phyloP scores from a whole-genome alignment of 2,888 invertebrate genomes.

The Sminthurinus aureus region DNA sequence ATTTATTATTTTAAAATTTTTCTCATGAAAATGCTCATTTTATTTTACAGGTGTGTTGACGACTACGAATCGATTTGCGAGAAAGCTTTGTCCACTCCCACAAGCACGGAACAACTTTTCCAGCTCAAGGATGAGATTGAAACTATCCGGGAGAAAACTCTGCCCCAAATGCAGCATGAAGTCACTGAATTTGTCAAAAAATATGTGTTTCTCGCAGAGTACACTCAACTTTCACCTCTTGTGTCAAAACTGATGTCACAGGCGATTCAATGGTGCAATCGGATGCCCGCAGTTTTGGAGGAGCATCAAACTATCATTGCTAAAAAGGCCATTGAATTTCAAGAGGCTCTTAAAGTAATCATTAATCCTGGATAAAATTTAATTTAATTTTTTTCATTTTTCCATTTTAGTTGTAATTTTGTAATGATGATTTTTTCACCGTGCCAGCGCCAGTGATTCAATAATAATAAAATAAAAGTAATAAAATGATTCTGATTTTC shows the following conservation, averaged over 20 bases:
- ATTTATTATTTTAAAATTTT: slow-evolving; percentile 12
- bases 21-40: slow-evolving; percentile 54
- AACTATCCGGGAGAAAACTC: slow-evolving; percentile 74
- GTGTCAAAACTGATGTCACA: slow-evolving; percentile 90
- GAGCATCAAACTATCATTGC: slow-evolving; percentile 82
- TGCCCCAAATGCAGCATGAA: slow-evolving; percentile 78
- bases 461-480: slow-evolving; percentile 1
- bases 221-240: slow-evolving; percentile 77
- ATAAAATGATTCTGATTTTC: slow-evolving; percentile 10
- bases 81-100: slow-evolving; percentile 79
- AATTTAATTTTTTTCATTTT: too few relatives aligned
- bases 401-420: too few relatives aligned
- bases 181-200: slow-evolving; percentile 67
- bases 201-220: slow-evolving; percentile 86
- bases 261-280: slow-evolving; percentile 86
- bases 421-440: too few relatives aligned
- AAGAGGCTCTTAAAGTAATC: slow-evolving; percentile 75
- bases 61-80: slow-evolving; percentile 84
- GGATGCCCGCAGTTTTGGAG: slow-evolving; percentile 81
- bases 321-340: slow-evolving; percentile 85
- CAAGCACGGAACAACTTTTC: slow-evolving; percentile 86
- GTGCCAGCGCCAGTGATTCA: too few relatives aligned
- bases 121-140: slow-evolving; percentile 78
- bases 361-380: too few relatives aligned
- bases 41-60: slow-evolving; percentile 73